Percentiles rank a stretch among this genome's conserved stretches.
Conservation (phyloP, 2,888 invertebrate species). For the Temnothorax ravouxi region DNA sequence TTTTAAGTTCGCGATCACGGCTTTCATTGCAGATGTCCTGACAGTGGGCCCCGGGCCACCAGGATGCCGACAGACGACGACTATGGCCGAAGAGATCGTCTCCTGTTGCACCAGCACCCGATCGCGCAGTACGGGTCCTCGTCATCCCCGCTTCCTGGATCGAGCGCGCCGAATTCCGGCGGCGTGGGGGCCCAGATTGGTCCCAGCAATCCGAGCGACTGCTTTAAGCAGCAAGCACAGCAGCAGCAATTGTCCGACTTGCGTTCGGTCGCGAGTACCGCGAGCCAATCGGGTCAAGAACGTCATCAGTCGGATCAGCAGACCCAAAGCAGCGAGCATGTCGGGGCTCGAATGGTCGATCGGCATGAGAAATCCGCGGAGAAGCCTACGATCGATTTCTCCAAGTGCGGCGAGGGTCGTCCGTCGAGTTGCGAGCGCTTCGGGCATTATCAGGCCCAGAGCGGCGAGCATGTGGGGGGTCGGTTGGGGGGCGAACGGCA, state of each 20-base stretch:
- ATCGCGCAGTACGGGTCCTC: constrained; percentile 82
- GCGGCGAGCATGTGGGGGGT: constrained; percentile 73
- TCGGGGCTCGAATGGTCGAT: constrained; percentile 74
- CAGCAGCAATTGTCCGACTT: constrained; percentile 86
- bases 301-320: constrained; percentile 86
- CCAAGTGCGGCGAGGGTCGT: constrained; percentile 62
- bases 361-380: constrained; percentile 78
- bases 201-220: constrained; percentile 85
- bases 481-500: constrained; percentile 74
- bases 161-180: constrained; percentile 69
- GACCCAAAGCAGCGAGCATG: constrained; percentile 66
- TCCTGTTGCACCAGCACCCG: constrained; percentile 85
- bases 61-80: constrained; percentile 88
- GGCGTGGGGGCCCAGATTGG: constrained; percentile 70
- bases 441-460: constrained; percentile 74
- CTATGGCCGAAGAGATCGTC: constrained; percentile 86
- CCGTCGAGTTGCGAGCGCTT: constrained; percentile 76
- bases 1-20: not conserved
- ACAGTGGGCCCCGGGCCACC: constrained; percentile 90
- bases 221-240: constrained; percentile 85
- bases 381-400: constrained; percentile 76
- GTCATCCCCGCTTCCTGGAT: constrained; percentile 76
- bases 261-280: constrained; percentile 67
- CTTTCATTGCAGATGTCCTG: constrained; percentile 88
- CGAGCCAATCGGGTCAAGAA: constrained; percentile 71